Evolutionary conservation across 2,113 vertebrate species (phyloP).

Genomic region (Phalacrocorax carbo): DNA sequence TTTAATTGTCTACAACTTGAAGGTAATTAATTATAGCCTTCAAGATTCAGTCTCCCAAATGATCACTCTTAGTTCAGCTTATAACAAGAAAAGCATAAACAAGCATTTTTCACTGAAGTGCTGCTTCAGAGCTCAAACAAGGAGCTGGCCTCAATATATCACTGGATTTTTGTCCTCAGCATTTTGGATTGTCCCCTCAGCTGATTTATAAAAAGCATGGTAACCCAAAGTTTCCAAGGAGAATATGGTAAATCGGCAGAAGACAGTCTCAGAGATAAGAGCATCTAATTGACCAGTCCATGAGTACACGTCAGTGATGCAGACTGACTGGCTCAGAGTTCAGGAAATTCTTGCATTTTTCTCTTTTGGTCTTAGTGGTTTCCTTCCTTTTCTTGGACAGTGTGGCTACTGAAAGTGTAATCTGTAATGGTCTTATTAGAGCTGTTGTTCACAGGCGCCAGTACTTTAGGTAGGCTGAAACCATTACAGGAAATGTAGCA

Average conservation of each 20-base stretch:
- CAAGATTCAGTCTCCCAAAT: neutral
- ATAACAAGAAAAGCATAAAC: neutral
- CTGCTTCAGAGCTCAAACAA: neutral
- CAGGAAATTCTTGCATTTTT: neutral
- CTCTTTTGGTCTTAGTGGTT: neutral
- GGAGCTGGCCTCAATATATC: neutral
- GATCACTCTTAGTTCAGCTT: neutral
- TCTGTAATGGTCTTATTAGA: neutral
- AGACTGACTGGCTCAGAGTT: neutral
- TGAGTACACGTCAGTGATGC: neutral
- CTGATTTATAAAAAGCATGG: neutral
- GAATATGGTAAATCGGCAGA: neutral
- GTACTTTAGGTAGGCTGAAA: neutral
- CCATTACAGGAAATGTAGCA: neutral
- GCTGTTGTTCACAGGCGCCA: neutral
- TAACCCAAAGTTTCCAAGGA: neutral
- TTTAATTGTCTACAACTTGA: neutral
- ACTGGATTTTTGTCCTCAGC: neutral
- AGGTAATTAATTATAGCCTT: neutral
- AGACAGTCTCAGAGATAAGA: neutral
- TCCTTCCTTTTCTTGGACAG: neutral
- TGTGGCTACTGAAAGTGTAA: neutral
- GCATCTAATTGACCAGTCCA: neutral
- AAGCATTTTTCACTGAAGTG: neutral
- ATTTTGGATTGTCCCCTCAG: neutral